A percentile compares a stretch with the other conserved stretches of the same genome.
Evolutionary conservation across 2,113 vertebrate species (phyloP).

Genomic region (Psophia crepitans): DNA sequence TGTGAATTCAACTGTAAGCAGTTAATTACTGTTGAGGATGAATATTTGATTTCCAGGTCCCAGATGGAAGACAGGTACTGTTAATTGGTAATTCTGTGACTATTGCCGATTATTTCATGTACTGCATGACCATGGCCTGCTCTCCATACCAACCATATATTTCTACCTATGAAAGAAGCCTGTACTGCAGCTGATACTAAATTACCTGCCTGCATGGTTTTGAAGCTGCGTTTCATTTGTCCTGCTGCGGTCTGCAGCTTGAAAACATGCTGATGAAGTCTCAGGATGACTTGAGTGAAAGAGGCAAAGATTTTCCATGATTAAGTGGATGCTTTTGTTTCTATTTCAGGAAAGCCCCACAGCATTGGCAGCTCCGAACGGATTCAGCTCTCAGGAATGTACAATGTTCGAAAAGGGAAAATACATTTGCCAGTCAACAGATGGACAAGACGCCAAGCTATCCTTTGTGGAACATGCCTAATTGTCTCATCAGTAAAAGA

Average conservation of each 20-base stretch:
- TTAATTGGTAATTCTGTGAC: background rate
- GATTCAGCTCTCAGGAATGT: constrained; percentile 94
- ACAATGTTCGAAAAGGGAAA: constrained; percentile 97
- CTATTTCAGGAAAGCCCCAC: constrained; percentile 89
- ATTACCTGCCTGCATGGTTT: background rate
- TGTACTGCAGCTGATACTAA: background rate
- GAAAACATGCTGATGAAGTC: background rate
- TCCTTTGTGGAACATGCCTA: constrained; percentile 95
- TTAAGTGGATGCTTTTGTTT: constrained; percentile 63
- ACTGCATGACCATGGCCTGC: background rate
- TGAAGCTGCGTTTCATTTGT: background rate
- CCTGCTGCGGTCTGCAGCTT: background rate
- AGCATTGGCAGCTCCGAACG: constrained; percentile 87
- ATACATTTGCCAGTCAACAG: constrained; percentile 96
- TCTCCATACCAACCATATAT: background rate
- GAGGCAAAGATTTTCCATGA: constrained; percentile 13
- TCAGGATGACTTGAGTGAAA: background rate
- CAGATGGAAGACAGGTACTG: background rate
- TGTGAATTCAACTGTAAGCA: background rate
- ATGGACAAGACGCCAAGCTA: constrained; percentile 95
- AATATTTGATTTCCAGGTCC: background rate
- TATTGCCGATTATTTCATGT: background rate
- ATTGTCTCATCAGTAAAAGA: constrained; percentile 97
- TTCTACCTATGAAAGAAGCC: background rate
- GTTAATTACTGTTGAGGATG: background rate